phyloP scores from a whole-genome alignment of 2,797 vertebrate species.

The Masticophis lateralis region DNA sequence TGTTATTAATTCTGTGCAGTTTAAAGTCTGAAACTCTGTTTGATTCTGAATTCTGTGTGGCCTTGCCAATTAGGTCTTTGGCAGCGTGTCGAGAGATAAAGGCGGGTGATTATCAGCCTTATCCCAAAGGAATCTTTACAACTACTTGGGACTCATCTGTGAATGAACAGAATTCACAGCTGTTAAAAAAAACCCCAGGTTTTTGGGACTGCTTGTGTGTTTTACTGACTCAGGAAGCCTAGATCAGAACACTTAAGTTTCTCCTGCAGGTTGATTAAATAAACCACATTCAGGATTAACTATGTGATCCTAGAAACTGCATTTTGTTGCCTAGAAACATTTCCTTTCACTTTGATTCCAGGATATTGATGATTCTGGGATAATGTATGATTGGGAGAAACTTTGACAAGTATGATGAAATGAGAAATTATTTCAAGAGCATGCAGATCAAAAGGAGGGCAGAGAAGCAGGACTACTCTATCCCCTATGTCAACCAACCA shows the following conservation, averaged over 20 bases:
- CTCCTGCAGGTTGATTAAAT: not conserved
- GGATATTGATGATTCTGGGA: not conserved
- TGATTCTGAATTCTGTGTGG: too few relatives aligned
- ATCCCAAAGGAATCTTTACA: too few relatives aligned
- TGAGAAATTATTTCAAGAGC: not conserved
- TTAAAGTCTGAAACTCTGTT: too few relatives aligned
- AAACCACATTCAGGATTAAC: not conserved
- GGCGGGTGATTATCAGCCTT: too few relatives aligned
- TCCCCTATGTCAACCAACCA: not conserved
- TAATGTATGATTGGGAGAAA: not conserved
- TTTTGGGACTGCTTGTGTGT: too few relatives aligned
- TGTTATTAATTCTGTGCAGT: too few relatives aligned
- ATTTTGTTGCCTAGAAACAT: not conserved
- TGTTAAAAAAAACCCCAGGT: too few relatives aligned
- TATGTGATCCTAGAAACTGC: not conserved
- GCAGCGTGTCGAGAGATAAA: too few relatives aligned
- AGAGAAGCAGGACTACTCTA: not conserved
- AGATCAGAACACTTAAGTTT: not conserved
- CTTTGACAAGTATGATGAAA: not conserved
- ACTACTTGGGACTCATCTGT: too few relatives aligned
- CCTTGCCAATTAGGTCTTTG: too few relatives aligned
- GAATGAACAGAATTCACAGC: too few relatives aligned
- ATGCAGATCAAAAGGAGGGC: not conserved
- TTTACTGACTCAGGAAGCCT: too few relatives aligned
- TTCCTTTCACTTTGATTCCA: not conserved